These are phyloP conservation scores for Thinocorus orbignyianus DNA, from an alignment of 2,113 vertebrate species.

Conservation along the genomic window DNA sequence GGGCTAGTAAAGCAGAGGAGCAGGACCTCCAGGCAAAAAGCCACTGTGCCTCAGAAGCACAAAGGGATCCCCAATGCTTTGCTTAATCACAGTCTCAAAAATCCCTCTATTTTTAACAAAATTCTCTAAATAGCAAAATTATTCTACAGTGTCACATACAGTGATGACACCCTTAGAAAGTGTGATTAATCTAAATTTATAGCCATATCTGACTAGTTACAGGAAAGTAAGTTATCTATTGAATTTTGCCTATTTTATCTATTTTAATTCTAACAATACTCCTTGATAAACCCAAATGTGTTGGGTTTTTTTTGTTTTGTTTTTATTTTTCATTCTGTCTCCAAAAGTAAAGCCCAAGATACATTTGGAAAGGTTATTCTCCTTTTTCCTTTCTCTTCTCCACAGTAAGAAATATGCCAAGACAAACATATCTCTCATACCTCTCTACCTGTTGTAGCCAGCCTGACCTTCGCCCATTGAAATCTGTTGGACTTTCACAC, in stretches of 20 bases:
- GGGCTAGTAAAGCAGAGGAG: neutral
- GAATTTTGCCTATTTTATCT: neutral
- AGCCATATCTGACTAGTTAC: neutral
- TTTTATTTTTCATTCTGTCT: neutral
- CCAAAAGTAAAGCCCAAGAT: neutral
- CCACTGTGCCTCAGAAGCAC: neutral
- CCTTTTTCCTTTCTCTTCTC: neutral
- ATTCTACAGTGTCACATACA: neutral
- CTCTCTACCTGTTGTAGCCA: neutral
- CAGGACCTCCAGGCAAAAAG: neutral
- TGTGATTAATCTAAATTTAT: neutral
- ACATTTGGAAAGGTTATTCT: neutral
- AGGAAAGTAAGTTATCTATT: neutral
- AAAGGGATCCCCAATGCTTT: neutral
- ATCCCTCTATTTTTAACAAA: neutral
- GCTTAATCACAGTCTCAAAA: neutral
- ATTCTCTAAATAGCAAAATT: neutral
- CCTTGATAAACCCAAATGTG: neutral
- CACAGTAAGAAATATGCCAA: neutral
- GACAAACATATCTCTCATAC: neutral
- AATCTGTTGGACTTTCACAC: neutral
- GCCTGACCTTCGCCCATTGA: neutral
- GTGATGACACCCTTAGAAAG: neutral
- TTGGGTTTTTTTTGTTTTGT: neutral
- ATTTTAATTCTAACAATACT: neutral